Percentiles rank a stretch among this genome's conserved stretches.
phyloP scores from a whole-genome alignment of 2,888 invertebrate genomes.

The Drosophila bunnanda region DNA sequence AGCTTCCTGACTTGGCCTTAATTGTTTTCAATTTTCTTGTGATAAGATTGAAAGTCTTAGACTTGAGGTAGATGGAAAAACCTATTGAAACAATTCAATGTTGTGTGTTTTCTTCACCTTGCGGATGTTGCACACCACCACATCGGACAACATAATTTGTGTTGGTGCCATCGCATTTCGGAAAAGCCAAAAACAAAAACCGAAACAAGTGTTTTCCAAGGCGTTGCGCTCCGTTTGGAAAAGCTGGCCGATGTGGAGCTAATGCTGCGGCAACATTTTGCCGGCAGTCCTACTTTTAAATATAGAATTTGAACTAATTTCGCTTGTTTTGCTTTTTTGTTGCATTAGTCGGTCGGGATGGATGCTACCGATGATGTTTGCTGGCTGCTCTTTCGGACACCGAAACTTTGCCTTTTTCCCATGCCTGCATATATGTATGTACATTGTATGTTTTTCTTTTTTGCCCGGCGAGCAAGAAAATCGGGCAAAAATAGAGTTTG shows the following conservation, averaged over 20 bases:
- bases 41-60: neutral
- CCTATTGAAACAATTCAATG: too few species aligned
- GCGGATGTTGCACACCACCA: conserved; percentile 37
- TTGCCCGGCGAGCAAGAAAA: conserved; percentile 52
- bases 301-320: conserved; percentile 83
- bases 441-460: conserved; percentile 10
- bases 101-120: conserved; percentile 36
- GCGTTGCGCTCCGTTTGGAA: conserved; percentile 67
- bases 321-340: conserved; percentile 55
- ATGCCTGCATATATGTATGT: neutral
- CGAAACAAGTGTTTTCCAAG: conserved; percentile 77
- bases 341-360: conserved; percentile 64
- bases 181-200: conserved; percentile 49
- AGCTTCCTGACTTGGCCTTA: neutral
- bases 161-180: conserved; percentile 42
- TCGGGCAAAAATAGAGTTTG: conserved; percentile 73
- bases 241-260: conserved; percentile 44
- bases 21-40: neutral
- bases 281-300: conserved; percentile 77
- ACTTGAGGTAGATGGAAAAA: too few species aligned
- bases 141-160: conserved; percentile 47
- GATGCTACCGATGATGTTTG: conserved; percentile 45
- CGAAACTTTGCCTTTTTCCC: conserved; percentile 39
- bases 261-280: conserved; percentile 64
- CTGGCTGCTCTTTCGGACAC: conserved; percentile 42